phyloP scores from a whole-genome alignment of 1,140 invertebrate genomes.

The Philaenus spumarius region DNA sequence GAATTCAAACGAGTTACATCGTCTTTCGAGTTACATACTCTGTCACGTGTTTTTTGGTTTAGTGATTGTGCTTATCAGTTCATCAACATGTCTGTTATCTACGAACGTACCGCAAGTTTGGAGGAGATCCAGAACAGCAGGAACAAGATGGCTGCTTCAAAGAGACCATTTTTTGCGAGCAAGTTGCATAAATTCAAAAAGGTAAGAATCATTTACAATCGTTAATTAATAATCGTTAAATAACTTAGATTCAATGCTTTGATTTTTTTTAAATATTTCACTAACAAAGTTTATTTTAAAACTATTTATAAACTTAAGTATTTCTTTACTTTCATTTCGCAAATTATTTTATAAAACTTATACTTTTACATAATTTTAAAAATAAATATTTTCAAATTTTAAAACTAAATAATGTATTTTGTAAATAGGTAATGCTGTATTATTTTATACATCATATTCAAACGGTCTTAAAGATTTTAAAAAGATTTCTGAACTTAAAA shows the following conservation, averaged over 20 bases:
- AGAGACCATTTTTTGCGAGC: conserved; percentile 6
- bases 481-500: too few relatives aligned
- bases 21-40: too few relatives aligned
- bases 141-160: conserved; percentile 12
- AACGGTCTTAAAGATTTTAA: too few relatives aligned
- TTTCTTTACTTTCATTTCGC: background rate
- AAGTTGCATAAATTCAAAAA: conserved; percentile 18
- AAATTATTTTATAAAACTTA: background rate
- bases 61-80: background rate
- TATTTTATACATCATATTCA: too few relatives aligned
- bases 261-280: background rate
- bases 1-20: background rate
- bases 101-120: background rate
- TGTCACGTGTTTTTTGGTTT: background rate
- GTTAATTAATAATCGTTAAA: background rate
- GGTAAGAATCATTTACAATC: conserved; percentile 4
- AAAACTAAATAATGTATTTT: too few relatives aligned
- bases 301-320: background rate
- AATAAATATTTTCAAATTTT: background rate
- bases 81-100: conserved; percentile 14
- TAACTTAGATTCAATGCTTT: background rate
- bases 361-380: background rate
- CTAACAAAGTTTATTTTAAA: background rate
- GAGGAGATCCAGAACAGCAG: conserved; percentile 14
- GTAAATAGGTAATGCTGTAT: too few relatives aligned